phyloP scores from a whole-genome alignment of 2,797 vertebrate genomes.

The Sardinella longiceps region DNA sequence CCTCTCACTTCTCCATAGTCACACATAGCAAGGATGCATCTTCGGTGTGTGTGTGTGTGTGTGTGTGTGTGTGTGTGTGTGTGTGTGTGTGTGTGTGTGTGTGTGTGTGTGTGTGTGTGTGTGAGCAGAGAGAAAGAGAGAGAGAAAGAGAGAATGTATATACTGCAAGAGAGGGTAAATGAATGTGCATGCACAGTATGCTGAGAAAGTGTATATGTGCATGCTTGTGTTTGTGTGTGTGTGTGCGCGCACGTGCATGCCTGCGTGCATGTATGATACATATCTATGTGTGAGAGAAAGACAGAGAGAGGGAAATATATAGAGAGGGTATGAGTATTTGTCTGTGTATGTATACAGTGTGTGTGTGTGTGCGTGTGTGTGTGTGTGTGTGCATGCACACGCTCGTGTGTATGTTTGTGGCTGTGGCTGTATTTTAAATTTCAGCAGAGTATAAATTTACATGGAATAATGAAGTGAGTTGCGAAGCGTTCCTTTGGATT shows the following conservation, averaged over 20 bases:
- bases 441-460: constrained; percentile 26
- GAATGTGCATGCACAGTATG: too few relatives aligned
- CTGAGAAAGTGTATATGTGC: background rate
- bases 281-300: background rate
- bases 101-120: background rate
- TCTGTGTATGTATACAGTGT: background rate
- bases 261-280: background rate
- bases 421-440: constrained; percentile 27
- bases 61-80: background rate
- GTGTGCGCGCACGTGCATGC: background rate
- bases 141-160: background rate
- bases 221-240: background rate
- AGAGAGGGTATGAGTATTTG: too few relatives aligned
- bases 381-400: background rate
- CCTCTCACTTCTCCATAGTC: background rate
- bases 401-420: constrained; percentile 21
- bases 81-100: too few relatives aligned
- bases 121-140: background rate
- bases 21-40: background rate
- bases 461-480: constrained; percentile 17
- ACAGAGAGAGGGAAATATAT: background rate
- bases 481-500: constrained; percentile 21
- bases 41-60: background rate
- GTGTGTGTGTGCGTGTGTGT: background rate
- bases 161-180: background rate